These are phyloP conservation scores for Trachurus trachurus DNA, from an alignment of 2,797 vertebrate genomes.

Conservation along the genomic window DNA sequence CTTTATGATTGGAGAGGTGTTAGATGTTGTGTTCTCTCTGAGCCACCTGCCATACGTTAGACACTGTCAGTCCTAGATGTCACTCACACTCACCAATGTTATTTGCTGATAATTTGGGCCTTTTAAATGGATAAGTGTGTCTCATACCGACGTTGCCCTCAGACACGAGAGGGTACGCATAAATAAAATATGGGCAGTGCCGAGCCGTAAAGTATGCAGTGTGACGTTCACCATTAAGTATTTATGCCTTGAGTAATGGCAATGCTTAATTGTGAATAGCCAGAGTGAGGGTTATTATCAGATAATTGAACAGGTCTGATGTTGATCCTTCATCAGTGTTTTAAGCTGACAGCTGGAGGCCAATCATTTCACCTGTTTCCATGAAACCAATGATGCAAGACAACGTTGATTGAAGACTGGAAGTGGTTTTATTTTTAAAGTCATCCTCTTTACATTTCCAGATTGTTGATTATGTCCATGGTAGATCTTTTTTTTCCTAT, in stretches of 20 bases:
- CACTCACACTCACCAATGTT: neutral
- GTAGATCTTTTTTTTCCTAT: too few relatives aligned
- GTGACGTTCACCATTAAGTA: neutral
- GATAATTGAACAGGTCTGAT: neutral
- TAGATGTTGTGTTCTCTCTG: neutral
- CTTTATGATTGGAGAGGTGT: conserved; percentile 1
- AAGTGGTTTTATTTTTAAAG: too few relatives aligned
- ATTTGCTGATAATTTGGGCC: neutral
- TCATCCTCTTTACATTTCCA: too few relatives aligned
- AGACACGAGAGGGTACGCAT: neutral
- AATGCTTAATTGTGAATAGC: neutral
- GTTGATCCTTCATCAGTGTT: neutral
- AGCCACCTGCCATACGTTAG: too few relatives aligned
- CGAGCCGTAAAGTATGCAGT: neutral
- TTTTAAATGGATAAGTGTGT: neutral
- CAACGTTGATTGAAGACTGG: neutral
- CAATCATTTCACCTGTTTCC: neutral
- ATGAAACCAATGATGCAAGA: neutral
- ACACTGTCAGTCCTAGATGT: neutral
- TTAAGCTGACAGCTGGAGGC: neutral
- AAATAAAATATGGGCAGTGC: neutral
- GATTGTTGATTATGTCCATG: too few relatives aligned
- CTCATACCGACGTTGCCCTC: neutral
- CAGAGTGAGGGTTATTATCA: neutral
- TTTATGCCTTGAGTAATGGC: neutral